Base-by-base conservation (phyloP, 1,140 invertebrate genomes). In the Drosophila sp. region DNA sequence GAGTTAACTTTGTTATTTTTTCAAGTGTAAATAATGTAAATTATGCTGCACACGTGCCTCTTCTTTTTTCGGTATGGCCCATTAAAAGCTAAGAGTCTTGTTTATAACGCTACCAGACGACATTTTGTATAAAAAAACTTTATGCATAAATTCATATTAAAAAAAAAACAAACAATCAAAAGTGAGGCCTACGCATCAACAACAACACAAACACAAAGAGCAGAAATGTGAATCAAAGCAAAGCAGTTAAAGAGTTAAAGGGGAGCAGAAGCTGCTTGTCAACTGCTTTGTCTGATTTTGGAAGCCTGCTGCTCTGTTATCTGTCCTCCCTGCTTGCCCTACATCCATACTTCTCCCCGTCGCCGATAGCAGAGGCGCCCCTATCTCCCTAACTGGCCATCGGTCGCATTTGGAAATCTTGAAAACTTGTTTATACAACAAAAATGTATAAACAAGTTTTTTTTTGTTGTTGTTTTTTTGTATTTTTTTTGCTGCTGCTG, bases 351-450 rank as follows among this genome's bases (percentile, higher is more conserved):
- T 34, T 72, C 65, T 58, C 63, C 67, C 76, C 63, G 54, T 56
- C 41, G 45, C 7, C 50, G 38, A 62, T 18, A 50, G 53, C 41
- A 21, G 65, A 43, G 7, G 9, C 29, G 25, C 27, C 18, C 14
- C 63, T 45, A 29, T 38, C 34, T 38, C 32, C 25, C 14, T 36
- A 53, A 70, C 78, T 72, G 73, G 67, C 66, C 62, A 76, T 73
- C 69, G 75, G 82, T 71, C 83, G 82, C 82, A 76, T 89, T 87
- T 89, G 83, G 83, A 89, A 87, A 87, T 87, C 76, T 87, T 65
- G 36, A 89, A 86, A 87, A 87, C 83, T 87, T 87, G 83, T 87
- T 87, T 87, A 87, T 87, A 78, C 83, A 89, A 77, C 66, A 72
- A 48, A 59, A 65, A 54, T 61, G 77, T 87, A 89, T 89, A 87